Evolutionary conservation across 2,888 invertebrate genomes (phyloP).

Genomic region (Cepaea hortensis): DNA sequence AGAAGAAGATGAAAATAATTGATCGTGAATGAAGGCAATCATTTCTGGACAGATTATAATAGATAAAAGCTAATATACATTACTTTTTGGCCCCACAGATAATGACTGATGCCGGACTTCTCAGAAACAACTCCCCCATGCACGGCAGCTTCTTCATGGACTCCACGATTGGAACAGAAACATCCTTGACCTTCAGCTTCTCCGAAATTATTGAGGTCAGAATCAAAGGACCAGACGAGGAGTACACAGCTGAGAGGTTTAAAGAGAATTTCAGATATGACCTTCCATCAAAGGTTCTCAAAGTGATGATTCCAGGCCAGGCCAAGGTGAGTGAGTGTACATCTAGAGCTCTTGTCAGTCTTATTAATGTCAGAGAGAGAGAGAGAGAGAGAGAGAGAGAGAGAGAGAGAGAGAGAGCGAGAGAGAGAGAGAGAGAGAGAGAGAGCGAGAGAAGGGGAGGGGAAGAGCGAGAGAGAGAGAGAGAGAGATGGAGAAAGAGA

Average conservation of each 20-base stretch:
- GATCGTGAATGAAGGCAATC: too few species aligned
- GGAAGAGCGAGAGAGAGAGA: too few species aligned
- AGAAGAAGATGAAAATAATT: too few species aligned
- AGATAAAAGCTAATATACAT: too few species aligned
- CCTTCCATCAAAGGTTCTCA: constrained; percentile 23
- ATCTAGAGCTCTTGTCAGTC: background rate
- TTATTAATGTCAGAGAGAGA: too few species aligned
- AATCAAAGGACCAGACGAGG: constrained; percentile 40
- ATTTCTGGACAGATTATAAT: too few species aligned
- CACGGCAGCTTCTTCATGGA: constrained; percentile 54
- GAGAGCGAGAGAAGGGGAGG: too few species aligned
- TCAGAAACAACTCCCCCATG: constrained; percentile 32
- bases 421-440: too few species aligned
- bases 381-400: background rate
- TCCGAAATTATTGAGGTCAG: constrained; percentile 48
- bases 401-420: too few species aligned
- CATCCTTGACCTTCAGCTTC: constrained; percentile 53
- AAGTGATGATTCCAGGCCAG: constrained; percentile 38
- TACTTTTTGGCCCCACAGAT: constrained; percentile 3
- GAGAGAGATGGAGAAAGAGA: too few species aligned
- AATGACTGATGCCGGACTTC: constrained; percentile 44
- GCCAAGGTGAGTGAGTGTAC: constrained; percentile 32
- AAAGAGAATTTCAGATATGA: constrained; percentile 24
- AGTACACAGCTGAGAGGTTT: constrained; percentile 21
- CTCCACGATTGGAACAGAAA: constrained; percentile 54